A percentile compares a stretch with the other conserved stretches of the same genome.
Conservation (phyloP, 2,888 invertebrate genomes). For the Drosophila kanekoi region DNA sequence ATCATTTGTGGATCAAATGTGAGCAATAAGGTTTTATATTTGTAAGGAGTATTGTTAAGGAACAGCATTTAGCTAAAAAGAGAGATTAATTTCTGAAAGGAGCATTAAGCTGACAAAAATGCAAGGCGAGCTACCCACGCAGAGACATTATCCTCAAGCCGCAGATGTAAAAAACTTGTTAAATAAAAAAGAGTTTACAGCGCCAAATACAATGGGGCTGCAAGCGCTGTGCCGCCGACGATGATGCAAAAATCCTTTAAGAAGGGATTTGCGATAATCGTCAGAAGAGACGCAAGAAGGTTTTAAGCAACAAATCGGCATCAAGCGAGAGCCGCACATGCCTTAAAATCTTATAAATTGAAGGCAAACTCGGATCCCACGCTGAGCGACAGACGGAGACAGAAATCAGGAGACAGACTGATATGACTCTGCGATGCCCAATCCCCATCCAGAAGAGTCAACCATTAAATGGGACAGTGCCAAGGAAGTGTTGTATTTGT, state of each 20-base stretch:
- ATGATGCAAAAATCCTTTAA: conserved; percentile 66
- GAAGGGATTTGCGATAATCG: conserved; percentile 44
- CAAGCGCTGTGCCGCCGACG: conserved; percentile 3
- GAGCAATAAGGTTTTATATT: no score
- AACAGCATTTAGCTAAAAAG: no score
- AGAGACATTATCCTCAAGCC: background rate
- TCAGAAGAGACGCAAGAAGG: conserved; percentile 23
- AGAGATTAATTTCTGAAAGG: no score
- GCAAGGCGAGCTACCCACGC: background rate
- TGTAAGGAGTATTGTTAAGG: no score
- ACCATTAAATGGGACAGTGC: conserved; percentile 32
- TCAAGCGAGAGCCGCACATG: conserved; percentile 17
- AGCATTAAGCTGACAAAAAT: background rate
- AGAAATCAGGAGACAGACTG: conserved; percentile 11
- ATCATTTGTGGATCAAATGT: no score
- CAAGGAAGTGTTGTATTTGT: conserved; percentile 74
- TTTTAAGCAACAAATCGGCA: conserved; percentile 33
- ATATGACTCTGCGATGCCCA: conserved; percentile 48
- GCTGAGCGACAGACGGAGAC: conserved; percentile 56
- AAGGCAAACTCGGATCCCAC: conserved; percentile 48
- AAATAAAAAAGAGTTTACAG: conserved; percentile 17
- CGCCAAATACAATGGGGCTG: conserved; percentile 3
- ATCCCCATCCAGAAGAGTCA: conserved; percentile 15
- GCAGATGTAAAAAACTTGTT: background rate
- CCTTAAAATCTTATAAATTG: conserved; percentile 60